A percentile compares a stretch with the other conserved stretches of the same genome.
Conservation (phyloP, 2,113 vertebrate genomes). For the Hyaena hyaena region DNA sequence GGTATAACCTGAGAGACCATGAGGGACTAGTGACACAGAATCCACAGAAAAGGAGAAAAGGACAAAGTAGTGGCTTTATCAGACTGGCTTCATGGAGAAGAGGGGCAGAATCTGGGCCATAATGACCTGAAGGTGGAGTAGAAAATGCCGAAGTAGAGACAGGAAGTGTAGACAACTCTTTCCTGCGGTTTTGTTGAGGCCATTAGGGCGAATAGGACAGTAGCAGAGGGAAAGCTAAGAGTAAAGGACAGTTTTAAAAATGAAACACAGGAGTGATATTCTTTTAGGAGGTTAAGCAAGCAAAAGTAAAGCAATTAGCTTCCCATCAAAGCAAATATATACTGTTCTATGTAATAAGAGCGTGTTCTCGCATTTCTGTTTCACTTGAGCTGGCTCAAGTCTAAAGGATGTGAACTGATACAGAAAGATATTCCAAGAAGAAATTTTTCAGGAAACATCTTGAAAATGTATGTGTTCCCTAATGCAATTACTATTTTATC, state of each 20-base stretch:
- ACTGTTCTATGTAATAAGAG: neutral
- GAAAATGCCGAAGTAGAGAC: neutral
- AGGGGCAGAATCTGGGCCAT: neutral
- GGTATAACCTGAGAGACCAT: neutral
- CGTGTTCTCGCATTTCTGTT: neutral
- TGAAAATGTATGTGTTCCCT: constrained; percentile 27
- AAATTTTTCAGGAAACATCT: constrained; percentile 21
- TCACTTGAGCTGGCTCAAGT: neutral
- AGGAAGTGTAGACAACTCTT: neutral
- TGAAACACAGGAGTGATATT: neutral
- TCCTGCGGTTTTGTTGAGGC: neutral
- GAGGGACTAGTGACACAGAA: neutral
- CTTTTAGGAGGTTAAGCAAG: neutral
- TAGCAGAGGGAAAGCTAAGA: neutral
- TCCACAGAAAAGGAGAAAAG: neutral
- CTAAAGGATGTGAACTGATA: constrained; percentile 1
- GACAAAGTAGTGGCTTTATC: neutral
- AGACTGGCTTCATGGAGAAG: neutral
- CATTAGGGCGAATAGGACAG: accelerated
- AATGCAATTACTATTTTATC: constrained; percentile 19
- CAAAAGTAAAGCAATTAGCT: neutral
- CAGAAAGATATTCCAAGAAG: constrained; percentile 3
- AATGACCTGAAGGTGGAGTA: neutral
- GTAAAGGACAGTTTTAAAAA: neutral
- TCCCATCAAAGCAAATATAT: neutral